These are phyloP conservation scores for Cirrhinus mrigala DNA, from an alignment of 2,797 vertebrate species.

Conservation along the genomic window DNA sequence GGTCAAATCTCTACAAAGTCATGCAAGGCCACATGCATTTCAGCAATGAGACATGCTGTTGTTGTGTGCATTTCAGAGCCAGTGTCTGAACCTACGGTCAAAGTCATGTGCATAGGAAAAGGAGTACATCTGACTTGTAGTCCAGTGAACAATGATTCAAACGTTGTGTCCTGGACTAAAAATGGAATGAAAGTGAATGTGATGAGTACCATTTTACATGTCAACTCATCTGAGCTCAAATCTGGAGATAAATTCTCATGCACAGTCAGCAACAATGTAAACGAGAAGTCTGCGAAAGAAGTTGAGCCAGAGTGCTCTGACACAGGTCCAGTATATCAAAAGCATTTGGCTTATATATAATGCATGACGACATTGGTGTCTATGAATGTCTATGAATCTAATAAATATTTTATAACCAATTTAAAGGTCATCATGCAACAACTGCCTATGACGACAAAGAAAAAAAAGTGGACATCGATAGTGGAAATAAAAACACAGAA, in stretches of 20 bases:
- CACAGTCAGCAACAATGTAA: neutral
- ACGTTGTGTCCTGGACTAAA: neutral
- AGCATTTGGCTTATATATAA: neutral
- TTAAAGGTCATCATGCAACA: neutral
- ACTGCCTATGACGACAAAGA: neutral
- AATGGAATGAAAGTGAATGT: neutral
- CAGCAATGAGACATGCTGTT: neutral
- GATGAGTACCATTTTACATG: accelerated
- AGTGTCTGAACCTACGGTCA: neutral
- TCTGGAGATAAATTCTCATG: neutral
- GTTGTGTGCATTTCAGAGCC: constrained; percentile 23
- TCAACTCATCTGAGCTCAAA: neutral
- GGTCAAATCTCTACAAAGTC: neutral
- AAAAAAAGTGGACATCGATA: neutral
- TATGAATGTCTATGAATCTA: neutral
- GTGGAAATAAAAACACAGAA: accelerated
- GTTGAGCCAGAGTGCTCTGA: neutral
- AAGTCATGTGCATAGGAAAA: no score
- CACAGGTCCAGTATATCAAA: neutral
- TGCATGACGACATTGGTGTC: neutral
- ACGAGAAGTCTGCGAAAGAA: neutral
- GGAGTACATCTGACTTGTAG: neutral
- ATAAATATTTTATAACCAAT: neutral
- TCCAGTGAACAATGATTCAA: accelerated
- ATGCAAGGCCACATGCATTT: neutral